Evolutionary conservation across 2,888 invertebrate genomes (phyloP), one percentile per base, ranked within the genome.

Genomic region (Acleris sparsana): DNA sequence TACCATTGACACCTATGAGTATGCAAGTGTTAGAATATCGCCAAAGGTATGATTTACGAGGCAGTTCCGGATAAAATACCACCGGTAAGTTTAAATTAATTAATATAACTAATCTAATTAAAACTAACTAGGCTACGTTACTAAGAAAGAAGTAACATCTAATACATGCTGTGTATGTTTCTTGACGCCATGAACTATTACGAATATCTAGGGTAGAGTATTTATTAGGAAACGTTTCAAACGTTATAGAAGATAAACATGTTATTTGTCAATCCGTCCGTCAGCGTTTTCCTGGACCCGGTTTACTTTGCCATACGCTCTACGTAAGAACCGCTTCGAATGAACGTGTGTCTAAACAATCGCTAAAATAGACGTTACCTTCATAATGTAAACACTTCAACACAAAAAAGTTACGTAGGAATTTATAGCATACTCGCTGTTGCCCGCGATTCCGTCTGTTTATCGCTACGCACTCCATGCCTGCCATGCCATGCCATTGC

Each of bases 311-410:
- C 44, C 55, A 22, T 53, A 51, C 55, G 22, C 33, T 43, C 25
- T 22, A 39, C 61, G 61, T 46, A 62, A 46, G 55, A 48, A 29
- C 43, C 39, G 43, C 74, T 72, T 78, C 79, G 75, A 74, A 68
- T 70, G 69, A 80, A 80, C 80, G 79, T 69, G 70, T 77, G 83
- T 88, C 85, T 84, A 88, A 88, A 88, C 86, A 87, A 75, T 73
- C 69, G 71, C 79, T 80, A 78, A 85, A 85, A 85, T 85, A 83
- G 81, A 80, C 72, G 71, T 78, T 75, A 73, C 71, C 69, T 65
- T 49, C 72, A 72, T 76, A 77, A 75, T 71, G 72, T 79, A 80
- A 79, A 79, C 75, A 74, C 52, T 69, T 61, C 20, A 43, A 39
- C 20, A 62, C 48, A 16, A 39, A 56, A 56, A 51, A 43, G 17